Evolutionary conservation across 2,888 invertebrate genomes (phyloP), one percentile per base, ranked within the genome.

Genomic region (Hemistola chrysoprasaria): DNA sequence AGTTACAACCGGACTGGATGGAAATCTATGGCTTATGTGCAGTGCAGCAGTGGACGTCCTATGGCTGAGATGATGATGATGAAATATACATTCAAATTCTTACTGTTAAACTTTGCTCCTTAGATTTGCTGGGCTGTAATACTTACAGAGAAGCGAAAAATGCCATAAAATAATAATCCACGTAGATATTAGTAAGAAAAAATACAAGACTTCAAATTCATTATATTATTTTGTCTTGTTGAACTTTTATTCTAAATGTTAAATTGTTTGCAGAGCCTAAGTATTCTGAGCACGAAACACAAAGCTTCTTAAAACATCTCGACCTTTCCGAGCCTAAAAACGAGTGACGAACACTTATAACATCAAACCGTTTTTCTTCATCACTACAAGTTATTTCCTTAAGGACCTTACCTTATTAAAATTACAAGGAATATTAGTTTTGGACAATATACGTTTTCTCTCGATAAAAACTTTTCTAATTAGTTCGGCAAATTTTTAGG

Each of bases 281-380:
- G 27, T 47, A 58, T 56, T 57, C 62, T 28, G 26, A 33, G 43
- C 59, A 56, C 58, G 58, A 47, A 47, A 45, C 52, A 43, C 50
- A 49, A 43, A 53, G 50, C 44, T 49, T 53, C 45, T 43, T 56
- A 54, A 59, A 57, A 54, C 41, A 56, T 56, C 45, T 53, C 51
- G 47, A 47, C 45, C 51, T 55, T 33, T 38, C 51, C 50, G 50
- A 45, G 39, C 11, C 39, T 47, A 39, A 53, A 57, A 53, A 56
- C 50, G 52, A 57, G 56, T 60, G 59, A 64, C 58, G 59, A 60
- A 60, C 54, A 57, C 48, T 55, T 47, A 46, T 50, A 50, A 54
- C 52, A 58, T 50, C 53, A 22, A 16, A 3, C 16, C 4, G 16
- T 16, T 2, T 3, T 16, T 4, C 16, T 16, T 16, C 16, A 16